These are phyloP conservation scores for Naja naja DNA, from an alignment of 2,113 vertebrate species.

Conservation along the genomic window DNA sequence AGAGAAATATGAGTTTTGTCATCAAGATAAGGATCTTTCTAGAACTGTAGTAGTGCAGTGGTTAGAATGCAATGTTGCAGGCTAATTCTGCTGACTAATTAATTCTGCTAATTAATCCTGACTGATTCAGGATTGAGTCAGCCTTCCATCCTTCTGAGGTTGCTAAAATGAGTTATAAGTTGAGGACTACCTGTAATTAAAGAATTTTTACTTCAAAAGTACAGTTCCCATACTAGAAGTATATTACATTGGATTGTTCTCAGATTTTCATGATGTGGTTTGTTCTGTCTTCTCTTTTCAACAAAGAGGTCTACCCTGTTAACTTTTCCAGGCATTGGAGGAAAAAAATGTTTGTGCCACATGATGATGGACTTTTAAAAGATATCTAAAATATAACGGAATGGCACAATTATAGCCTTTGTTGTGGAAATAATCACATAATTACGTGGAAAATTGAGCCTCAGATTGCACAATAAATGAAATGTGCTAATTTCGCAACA, in stretches of 20 bases:
- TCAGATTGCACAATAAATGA: constrained; percentile 52
- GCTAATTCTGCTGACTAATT: background rate
- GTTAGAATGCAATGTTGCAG: background rate
- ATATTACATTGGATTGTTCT: background rate
- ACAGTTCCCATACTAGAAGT: background rate
- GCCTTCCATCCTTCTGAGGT: background rate
- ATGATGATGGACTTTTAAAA: background rate
- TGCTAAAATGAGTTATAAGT: background rate
- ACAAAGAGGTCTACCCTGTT: constrained; percentile 39
- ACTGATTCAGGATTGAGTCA: background rate
- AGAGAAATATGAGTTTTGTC: background rate
- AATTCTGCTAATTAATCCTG: too few relatives aligned
- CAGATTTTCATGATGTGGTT: background rate
- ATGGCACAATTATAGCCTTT: constrained; percentile 56
- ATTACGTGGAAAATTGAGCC: constrained; percentile 59
- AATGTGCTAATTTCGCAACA: constrained; percentile 51
- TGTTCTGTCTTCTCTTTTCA: constrained; percentile 33
- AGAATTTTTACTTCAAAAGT: background rate
- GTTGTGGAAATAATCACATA: constrained; percentile 51
- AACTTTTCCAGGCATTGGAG: background rate
- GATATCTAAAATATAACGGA: constrained; percentile 53
- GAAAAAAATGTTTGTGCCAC: background rate
- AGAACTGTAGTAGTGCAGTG: background rate
- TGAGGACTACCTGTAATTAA: background rate
- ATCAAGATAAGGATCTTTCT: background rate